Conservation (phyloP, 2,797 vertebrate species). For the Lycodopsis pacificus region DNA sequence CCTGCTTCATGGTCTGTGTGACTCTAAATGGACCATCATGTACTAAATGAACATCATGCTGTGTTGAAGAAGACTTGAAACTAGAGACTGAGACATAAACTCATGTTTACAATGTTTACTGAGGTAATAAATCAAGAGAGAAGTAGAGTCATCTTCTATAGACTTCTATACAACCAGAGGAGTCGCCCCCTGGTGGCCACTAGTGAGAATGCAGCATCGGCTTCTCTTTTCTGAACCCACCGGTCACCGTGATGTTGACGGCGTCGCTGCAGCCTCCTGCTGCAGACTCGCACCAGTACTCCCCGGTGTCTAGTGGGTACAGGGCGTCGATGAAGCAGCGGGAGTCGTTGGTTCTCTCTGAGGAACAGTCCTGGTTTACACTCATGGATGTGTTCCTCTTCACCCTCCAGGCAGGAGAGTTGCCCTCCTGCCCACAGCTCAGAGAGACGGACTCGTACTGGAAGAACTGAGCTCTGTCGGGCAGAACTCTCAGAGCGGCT, state of each 20-base stretch:
- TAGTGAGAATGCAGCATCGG: no score
- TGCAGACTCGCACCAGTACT: constrained; percentile 62
- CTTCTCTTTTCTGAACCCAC: constrained; percentile 12
- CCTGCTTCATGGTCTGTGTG: no score
- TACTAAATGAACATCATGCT: no score
- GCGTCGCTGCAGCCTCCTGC: constrained; percentile 19
- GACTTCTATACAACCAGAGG: no score
- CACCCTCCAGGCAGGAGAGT: background rate
- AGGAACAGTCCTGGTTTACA: accelerated
- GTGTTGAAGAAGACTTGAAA: no score
- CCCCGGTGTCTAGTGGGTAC: accelerated
- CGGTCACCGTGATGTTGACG: constrained; percentile 26
- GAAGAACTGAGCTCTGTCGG: constrained; percentile 57
- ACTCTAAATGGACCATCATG: no score
- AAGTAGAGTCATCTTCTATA: no score
- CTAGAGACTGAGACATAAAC: no score
- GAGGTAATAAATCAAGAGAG: no score
- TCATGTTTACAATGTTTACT: no score
- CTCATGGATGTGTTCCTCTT: accelerated
- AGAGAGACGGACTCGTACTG: background rate
- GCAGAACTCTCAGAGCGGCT: constrained; percentile 34
- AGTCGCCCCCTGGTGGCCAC: no score
- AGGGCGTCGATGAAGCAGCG: accelerated
- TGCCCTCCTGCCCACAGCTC: background rate
- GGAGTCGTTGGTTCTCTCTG: accelerated